A percentile compares a stretch with the other conserved stretches of the same genome.
These are phyloP conservation scores for Pseudorhiza aurosa DNA, from an alignment of 30 jellyfish, hydroid and myxozoan species.

Conservation along the genomic window DNA sequence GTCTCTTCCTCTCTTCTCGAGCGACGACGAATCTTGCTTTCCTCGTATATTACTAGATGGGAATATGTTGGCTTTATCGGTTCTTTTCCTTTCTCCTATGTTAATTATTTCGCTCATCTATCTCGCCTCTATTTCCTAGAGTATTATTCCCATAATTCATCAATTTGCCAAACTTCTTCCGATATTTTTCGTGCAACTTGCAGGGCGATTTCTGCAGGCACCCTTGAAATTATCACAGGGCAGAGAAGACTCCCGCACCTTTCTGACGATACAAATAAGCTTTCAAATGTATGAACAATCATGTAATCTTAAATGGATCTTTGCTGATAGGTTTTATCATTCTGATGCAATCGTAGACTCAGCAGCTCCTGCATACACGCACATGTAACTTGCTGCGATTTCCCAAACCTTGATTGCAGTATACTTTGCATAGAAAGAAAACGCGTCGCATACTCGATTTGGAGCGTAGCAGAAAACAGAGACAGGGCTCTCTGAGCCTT, in stretches of 20 bases:
- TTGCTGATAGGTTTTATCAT: conserved; percentile 1
- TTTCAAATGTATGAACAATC: conserved; percentile 58
- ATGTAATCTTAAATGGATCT: conserved; percentile 66
- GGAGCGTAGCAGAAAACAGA: too few species aligned
- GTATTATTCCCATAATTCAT: conserved; percentile 55
- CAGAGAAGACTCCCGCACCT: conserved; percentile 72
- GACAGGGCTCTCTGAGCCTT: too few species aligned
- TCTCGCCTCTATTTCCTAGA: conserved; percentile 69
- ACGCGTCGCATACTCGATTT: too few species aligned
- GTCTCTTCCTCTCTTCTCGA: not conserved
- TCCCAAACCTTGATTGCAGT: too few species aligned
- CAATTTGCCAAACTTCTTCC: conserved; percentile 64
- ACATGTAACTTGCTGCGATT: conserved; percentile 63
- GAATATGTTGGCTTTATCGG: conserved; percentile 6
- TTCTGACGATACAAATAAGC: conserved; percentile 54
- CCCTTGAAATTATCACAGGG: conserved; percentile 64
- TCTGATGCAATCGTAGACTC: conserved; percentile 35
- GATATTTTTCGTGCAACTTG: conserved; percentile 66
- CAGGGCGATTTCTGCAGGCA: conserved; percentile 61
- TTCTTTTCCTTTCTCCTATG: conserved; percentile 5
- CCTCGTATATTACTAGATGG: conserved; percentile 40
- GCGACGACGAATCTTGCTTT: conserved; percentile 43
- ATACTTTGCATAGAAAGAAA: too few species aligned
- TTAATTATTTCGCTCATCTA: conserved; percentile 39
- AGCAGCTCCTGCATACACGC: conserved; percentile 79